phyloP scores from a whole-genome alignment of 2,797 vertebrate genomes.

The Schizopygopsis malacanthus region DNA sequence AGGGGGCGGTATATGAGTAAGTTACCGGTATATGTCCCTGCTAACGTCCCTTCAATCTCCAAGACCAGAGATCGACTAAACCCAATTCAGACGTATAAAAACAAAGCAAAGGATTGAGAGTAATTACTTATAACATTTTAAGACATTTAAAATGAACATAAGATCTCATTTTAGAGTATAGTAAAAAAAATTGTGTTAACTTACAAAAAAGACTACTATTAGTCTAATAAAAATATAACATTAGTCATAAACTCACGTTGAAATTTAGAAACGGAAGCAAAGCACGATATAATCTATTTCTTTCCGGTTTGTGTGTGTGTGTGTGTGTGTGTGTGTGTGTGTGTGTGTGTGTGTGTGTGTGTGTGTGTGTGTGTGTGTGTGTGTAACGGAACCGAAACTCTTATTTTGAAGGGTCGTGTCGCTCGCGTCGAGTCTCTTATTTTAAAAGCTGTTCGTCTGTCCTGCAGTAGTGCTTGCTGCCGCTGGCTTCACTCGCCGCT shows the following conservation, averaged over 20 bases:
- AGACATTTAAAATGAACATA: background rate
- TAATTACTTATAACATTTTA: background rate
- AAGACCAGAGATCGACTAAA: background rate
- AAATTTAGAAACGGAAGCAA: background rate
- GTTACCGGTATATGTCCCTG: background rate
- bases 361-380: too few relatives aligned
- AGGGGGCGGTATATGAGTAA: slow-evolving; percentile 36
- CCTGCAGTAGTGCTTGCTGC: background rate
- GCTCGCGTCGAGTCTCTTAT: slow-evolving; percentile 20
- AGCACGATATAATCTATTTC: background rate
- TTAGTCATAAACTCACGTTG: background rate
- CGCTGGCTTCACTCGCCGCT: slow-evolving; percentile 42
- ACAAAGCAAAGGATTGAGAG: background rate
- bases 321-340: too few relatives aligned
- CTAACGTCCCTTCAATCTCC: background rate
- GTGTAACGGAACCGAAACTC: background rate
- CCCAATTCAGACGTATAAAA: background rate
- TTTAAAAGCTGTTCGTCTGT: slow-evolving; percentile 22
- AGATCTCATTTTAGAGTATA: background rate
- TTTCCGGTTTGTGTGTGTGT: too few relatives aligned
- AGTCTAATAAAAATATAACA: background rate
- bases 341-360: too few relatives aligned
- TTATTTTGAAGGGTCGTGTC: slow-evolving; percentile 38
- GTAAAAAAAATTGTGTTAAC: background rate
- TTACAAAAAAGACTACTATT: background rate